Evolutionary conservation across 2,888 invertebrate species (phyloP).

Genomic region (Lacanobia wlatinum): DNA sequence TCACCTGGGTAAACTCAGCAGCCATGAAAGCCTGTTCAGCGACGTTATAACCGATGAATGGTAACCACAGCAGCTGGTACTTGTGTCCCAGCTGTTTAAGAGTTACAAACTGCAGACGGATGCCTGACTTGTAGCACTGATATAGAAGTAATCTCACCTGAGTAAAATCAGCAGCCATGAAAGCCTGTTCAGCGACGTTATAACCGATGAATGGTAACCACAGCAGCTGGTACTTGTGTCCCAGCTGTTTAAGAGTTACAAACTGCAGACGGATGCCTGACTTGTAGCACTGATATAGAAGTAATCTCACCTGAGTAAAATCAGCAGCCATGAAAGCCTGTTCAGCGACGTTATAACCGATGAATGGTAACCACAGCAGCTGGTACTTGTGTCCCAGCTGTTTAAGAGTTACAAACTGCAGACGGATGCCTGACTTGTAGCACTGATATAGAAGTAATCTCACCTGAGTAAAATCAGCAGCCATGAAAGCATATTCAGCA

Average conservation of each 20-base stretch:
- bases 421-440: neutral
- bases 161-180: neutral
- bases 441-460: neutral
- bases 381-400: neutral
- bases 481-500: conserved; percentile 97
- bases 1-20: neutral
- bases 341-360: conserved; percentile 98
- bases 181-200: neutral
- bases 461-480: conserved; percentile 93
- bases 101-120: too few relatives aligned
- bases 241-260: too few relatives aligned
- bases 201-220: too few relatives aligned
- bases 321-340: conserved; percentile 97
- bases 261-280: too few relatives aligned
- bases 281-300: too few relatives aligned
- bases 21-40: neutral
- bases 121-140: too few relatives aligned
- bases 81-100: too few relatives aligned
- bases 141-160: too few relatives aligned
- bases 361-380: conserved; percentile 90
- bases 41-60: too few relatives aligned
- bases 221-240: too few relatives aligned
- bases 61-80: too few relatives aligned
- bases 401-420: neutral
- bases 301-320: conserved; percentile 88